Conservation (phyloP, 1,140 invertebrate species). For the Whitmania pigra region DNA sequence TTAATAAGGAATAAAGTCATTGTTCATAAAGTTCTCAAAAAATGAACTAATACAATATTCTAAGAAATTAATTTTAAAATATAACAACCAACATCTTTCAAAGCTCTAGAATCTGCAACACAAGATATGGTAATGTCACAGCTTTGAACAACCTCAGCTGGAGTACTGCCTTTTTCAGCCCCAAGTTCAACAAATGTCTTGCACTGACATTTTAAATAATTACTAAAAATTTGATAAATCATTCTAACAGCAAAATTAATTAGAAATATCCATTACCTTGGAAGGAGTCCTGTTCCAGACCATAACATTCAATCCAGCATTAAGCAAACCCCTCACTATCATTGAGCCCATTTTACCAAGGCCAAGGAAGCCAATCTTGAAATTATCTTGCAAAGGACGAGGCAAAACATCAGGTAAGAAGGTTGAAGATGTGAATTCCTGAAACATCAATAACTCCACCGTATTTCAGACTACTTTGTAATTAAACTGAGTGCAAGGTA, state of each 20-base stretch:
- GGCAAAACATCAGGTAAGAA: constrained; percentile 17
- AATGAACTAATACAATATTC: too few relatives aligned
- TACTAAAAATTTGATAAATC: too few relatives aligned
- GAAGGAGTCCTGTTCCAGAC: constrained; percentile 76
- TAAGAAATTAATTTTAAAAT: neutral
- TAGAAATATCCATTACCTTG: constrained; percentile 51
- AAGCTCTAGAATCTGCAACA: constrained; percentile 77
- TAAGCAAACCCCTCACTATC: constrained; percentile 79
- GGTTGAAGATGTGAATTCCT: constrained; percentile 8
- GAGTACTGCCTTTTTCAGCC: constrained; percentile 64
- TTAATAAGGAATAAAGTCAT: too few relatives aligned
- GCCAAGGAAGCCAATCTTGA: constrained; percentile 80
- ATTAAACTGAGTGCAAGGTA: too few relatives aligned
- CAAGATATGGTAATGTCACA: constrained; percentile 90
- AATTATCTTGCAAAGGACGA: constrained; percentile 35
- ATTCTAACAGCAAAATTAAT: too few relatives aligned
- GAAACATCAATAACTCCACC: neutral
- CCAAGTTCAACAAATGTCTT: constrained; percentile 62
- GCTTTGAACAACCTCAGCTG: constrained; percentile 74
- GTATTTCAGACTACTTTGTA: too few relatives aligned
- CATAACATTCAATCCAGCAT: constrained; percentile 72
- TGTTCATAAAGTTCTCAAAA: too few relatives aligned
- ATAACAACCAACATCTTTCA: constrained; percentile 64
- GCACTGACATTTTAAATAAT: constrained; percentile 45
- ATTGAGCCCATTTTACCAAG: constrained; percentile 80